These are phyloP conservation scores for Caenorhabditis sp. DNA, from an alignment of 2,888 invertebrate genomes.

Conservation along the genomic window DNA sequence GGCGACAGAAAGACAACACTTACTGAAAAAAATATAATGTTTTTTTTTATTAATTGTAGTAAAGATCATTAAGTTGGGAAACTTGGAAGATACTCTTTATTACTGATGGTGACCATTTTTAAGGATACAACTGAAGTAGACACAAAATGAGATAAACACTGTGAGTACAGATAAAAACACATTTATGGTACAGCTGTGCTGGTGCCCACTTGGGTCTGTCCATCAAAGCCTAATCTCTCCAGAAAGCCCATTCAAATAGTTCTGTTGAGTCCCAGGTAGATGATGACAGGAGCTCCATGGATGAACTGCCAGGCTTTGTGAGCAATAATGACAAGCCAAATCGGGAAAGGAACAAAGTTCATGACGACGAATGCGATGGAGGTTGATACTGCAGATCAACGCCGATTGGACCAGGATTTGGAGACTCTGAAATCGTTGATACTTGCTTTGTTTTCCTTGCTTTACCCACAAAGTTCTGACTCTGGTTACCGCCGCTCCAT, in stretches of 20 bases:
- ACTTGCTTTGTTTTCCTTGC: neutral
- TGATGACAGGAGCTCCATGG: conserved; percentile 24
- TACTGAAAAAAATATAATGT: too few species aligned
- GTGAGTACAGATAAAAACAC: too few species aligned
- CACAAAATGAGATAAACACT: neutral
- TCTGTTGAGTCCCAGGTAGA: conserved; percentile 5
- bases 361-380: conserved; percentile 30
- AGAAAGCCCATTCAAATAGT: conserved; percentile 24
- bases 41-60: too few species aligned
- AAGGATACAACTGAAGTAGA: too few species aligned
- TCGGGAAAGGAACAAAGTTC: conserved; percentile 23
- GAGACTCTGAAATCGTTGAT: conserved; percentile 16
- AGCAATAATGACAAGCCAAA: conserved; percentile 11
- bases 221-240: neutral
- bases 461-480: conserved; percentile 18
- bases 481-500: conserved; percentile 12
- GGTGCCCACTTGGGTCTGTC: neutral
- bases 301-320: conserved; percentile 42
- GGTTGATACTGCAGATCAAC: conserved; percentile 35
- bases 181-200: neutral
- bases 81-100: too few species aligned
- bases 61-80: too few species aligned
- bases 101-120: too few species aligned
- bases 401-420: conserved; percentile 42
- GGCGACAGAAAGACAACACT: neutral